phyloP scores from a whole-genome alignment of 1,140 invertebrate species.

The Nasonia longicornis region DNA sequence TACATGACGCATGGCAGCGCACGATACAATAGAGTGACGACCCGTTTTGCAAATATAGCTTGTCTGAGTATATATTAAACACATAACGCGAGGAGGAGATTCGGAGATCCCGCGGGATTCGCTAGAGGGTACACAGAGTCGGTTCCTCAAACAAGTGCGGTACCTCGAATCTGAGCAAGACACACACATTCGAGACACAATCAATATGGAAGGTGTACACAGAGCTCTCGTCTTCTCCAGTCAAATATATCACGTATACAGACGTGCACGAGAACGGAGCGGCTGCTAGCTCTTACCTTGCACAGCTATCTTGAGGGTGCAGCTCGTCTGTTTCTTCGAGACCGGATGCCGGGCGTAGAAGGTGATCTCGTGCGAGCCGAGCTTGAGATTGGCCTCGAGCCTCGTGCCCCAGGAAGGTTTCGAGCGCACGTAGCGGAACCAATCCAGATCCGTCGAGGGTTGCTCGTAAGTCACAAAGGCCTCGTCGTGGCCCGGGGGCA shows the following conservation, averaged over 20 bases:
- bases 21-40: no score
- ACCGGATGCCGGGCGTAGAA: slow-evolving; percentile 66
- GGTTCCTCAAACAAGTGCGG: background rate
- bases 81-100: no score
- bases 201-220: background rate
- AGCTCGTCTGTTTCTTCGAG: slow-evolving; percentile 66
- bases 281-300: slow-evolving; percentile 55
- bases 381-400: slow-evolving; percentile 65
- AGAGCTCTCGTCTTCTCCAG: background rate
- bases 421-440: slow-evolving; percentile 67
- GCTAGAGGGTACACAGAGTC: background rate
- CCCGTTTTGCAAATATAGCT: no score
- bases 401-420: slow-evolving; percentile 67
- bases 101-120: background rate
- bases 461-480: slow-evolving; percentile 67
- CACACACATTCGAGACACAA: background rate
- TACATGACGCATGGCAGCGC: no score
- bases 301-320: slow-evolving; percentile 63
- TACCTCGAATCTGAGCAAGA: background rate
- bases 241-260: background rate
- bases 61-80: no score
- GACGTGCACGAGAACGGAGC: background rate
- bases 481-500: slow-evolving; percentile 62
- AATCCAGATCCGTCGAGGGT: slow-evolving; percentile 68
- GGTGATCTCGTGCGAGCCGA: slow-evolving; percentile 63